Evolutionary conservation across 1,140 invertebrate genomes (phyloP).

Genomic region (Belonocnema kinseyi): DNA sequence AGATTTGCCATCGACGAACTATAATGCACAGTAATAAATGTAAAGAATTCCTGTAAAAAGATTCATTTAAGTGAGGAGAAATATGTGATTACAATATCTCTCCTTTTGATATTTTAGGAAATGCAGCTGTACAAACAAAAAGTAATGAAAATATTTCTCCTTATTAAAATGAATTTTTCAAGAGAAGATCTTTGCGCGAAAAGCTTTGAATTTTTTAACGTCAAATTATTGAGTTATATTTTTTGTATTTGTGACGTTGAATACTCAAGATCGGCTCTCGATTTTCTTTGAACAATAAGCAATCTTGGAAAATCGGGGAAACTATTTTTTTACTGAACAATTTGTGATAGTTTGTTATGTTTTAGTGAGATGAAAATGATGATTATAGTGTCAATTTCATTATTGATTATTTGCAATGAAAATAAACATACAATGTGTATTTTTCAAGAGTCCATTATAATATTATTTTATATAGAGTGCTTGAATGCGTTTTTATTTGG

Average conservation of each 20-base stretch:
- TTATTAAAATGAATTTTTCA: conserved; percentile 1
- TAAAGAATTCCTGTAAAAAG: neutral
- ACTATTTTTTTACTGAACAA: conserved; percentile 29
- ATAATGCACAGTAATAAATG: conserved; percentile 13
- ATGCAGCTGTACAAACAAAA: no score
- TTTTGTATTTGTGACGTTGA: conserved; percentile 28
- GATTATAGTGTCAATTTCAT: conserved; percentile 1
- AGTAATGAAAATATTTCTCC: neutral
- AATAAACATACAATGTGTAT: conserved; percentile 28
- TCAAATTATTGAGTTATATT: conserved; percentile 24
- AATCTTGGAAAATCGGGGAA: conserved; percentile 20
- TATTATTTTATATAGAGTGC: conserved; percentile 20
- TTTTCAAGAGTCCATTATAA: conserved; percentile 26
- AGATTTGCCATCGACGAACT: conserved; percentile 28
- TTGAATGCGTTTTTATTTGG: conserved; percentile 10
- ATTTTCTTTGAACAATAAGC: conserved; percentile 17
- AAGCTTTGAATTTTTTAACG: conserved; percentile 13
- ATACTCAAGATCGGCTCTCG: conserved; percentile 30
- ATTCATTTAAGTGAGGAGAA: conserved; percentile 11
- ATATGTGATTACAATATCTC: neutral
- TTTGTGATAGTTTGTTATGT: conserved; percentile 25
- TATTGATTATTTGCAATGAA: conserved; percentile 23
- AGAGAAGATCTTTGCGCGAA: neutral
- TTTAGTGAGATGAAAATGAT: conserved; percentile 29
- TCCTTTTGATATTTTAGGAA: no score